Conservation (phyloP, 2,113 vertebrate genomes). For the Pelvicachromis taeniatus region DNA sequence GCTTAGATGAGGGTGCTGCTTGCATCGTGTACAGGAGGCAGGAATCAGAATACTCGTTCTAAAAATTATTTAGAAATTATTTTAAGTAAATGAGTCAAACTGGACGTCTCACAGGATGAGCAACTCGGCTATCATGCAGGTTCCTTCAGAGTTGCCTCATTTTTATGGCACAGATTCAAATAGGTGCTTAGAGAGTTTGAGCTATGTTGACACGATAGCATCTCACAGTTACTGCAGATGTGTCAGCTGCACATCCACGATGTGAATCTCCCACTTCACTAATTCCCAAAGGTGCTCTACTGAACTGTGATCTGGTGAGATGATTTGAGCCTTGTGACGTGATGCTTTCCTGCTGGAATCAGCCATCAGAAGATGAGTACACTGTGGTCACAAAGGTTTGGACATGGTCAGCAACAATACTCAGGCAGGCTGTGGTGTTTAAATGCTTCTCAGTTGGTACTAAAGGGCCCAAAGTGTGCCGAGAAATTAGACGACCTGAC, state of each 20-base stretch:
- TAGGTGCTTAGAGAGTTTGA: background rate
- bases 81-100: background rate
- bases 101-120: background rate
- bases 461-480: background rate
- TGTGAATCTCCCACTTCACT: background rate
- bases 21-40: background rate
- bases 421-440: background rate
- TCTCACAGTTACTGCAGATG: background rate
- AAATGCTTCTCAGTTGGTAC: background rate
- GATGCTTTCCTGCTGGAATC: background rate
- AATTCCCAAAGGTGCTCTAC: background rate
- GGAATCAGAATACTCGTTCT: background rate
- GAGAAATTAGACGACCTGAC: background rate
- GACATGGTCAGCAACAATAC: background rate
- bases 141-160: background rate
- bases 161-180: background rate
- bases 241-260: background rate
- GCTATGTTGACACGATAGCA: background rate
- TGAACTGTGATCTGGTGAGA: background rate
- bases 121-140: background rate
- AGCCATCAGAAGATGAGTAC: background rate
- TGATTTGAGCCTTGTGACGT: background rate
- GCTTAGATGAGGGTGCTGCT: background rate
- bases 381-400: background rate
- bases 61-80: background rate